Evolutionary conservation across 2,113 vertebrate genomes (phyloP), one percentile per base, ranked within the genome.

Genomic region (Rhinopithecus roxellana): DNA sequence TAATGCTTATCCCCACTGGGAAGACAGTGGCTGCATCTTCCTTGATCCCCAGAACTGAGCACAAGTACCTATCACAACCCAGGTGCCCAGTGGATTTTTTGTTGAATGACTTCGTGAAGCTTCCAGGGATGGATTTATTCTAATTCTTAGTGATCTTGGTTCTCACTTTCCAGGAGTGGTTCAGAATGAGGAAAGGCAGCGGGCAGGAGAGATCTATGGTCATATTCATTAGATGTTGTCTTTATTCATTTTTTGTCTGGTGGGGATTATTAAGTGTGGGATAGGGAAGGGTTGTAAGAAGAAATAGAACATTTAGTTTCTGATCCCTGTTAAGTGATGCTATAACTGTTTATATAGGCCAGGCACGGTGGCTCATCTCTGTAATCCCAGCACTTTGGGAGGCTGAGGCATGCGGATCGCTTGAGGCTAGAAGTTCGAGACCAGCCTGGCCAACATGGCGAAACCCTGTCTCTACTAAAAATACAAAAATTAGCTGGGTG

Each of bases 391-490:
- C 61, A 64, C 30, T 64, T 32, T 64, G 61, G 27, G 61, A 64
- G 61, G 61, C 61, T 64, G 61, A 64, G 61, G 61, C 11, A 8
- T 32, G 61, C 0, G 0, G 61, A 64, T 64, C 0, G 0, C 61
- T 32, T 64, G 61, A 64, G 61, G 27, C 12, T 12, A 30, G 61
- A 12, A 32, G 61, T 64, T 64, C 2, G 2, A 64, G 61, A 64
- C 27, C 27, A 64, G 61, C 61, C 61, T 64, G 61, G 12, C 61
- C 12, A 64, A 32, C 13, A 30, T 64, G 27, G 12, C 2, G 1
- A 64, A 64, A 32, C 61, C 12, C 12, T 6, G 27, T 64, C 61
- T 64, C 61, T 64, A 6, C 61, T 64, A 64, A 64, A 64, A 64
- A 64, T 64, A 14, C 61, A 64, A 64, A 32, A 14, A 64, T 64